Evolutionary conservation across 2,113 vertebrate genomes (phyloP), one percentile per base, ranked within the genome.

Genomic region (Sinocyclocheilus anshuiensis): DNA sequence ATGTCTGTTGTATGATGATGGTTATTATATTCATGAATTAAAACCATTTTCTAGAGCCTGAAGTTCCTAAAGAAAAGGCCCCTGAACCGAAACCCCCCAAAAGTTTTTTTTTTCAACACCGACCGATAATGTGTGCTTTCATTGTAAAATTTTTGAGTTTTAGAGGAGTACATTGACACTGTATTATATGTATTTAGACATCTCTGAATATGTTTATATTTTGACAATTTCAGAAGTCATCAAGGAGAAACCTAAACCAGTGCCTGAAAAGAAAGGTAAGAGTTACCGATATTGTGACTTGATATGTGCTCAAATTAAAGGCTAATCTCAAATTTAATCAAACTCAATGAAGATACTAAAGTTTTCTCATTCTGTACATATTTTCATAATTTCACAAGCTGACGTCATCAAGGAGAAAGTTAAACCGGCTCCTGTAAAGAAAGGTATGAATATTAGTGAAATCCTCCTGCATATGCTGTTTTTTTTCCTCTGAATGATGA

Each of bases 181-280:
- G 8, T 26, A 13, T 26, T 26, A 13, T 50, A 12, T 29, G 9
- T 24, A 81, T 67, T 29, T 48, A n/a, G 8, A 45, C 18, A 45
- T 50, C 9, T 82, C 24, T 82, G 24, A 45, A 42, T 12, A 45
- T 45, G 39, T 55, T 53, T 18, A 53, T 9, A 29, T 55, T 6
- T 20, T 22, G 8, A 22, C 48, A 36, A 59, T 76, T 74, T 75
- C 53, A 84, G 84, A 80, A 55, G 57, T 20, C 57, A 59, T 59
- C 20, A 59, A 59, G 22, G 57, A 59, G 6, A 82, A 20, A 82
- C 18, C 10, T 29, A 50, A 53, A 67, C 9, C 33, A 12, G 9
- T 20, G 1, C 55, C 42, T 77, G 59, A 81, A 45, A 53, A 36
- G 8, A 71, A 53, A 83, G 57, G 78, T 81, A 33, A 20, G 24